Evolutionary conservation across 2,113 vertebrate species (phyloP).

Genomic region (Stictonetta naevosa): DNA sequence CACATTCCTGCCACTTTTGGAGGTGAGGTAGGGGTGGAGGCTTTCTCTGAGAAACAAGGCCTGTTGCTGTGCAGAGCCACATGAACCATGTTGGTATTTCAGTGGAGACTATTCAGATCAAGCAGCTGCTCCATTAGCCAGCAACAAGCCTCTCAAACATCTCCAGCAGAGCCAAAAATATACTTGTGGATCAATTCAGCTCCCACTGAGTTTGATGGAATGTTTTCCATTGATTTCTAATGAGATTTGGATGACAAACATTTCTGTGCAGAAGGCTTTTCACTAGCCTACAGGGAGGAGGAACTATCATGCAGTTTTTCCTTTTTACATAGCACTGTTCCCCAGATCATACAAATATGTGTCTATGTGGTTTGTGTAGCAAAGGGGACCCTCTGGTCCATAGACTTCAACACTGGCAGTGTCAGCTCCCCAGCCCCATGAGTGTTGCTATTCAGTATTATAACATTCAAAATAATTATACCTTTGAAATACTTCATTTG

Average conservation of each 20-base stretch:
- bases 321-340: not conserved
- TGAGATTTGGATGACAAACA: conserved; percentile 17
- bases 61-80: fast-evolving
- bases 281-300: not conserved
- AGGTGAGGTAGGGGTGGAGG: not conserved
- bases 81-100: not conserved
- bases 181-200: conserved; percentile 14
- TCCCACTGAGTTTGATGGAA: conserved; percentile 16
- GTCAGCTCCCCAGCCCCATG: not conserved
- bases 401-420: not conserved
- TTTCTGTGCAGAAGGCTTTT: not conserved
- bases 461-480: conserved; percentile 75
- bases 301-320: not conserved
- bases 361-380: not conserved
- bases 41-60: not conserved
- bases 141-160: not conserved
- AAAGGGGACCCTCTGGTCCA: not conserved
- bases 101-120: not conserved
- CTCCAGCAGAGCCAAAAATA: conserved; percentile 15
- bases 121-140: not conserved
- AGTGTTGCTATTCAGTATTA: conserved; percentile 38
- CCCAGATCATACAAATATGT: not conserved
- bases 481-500: conserved; percentile 75
- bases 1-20: not conserved
- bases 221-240: conserved; percentile 52